These are phyloP conservation scores for Oryctolagus cuniculus DNA, from an alignment of 2,113 vertebrate genomes.

Conservation along the genomic window mOryCun1.1 NC_091435.1:158815001-158815500, in stretches of 20 bases:
- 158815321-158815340: conserved; percentile 96
- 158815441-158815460: not conserved
- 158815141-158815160: not conserved
- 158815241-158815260: conserved; percentile 95
- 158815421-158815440: not conserved
- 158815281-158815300: conserved; percentile 87
- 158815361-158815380: not conserved
- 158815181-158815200: not conserved
- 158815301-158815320: conserved; percentile 97
- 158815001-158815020: not conserved
- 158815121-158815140: not conserved
- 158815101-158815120: not conserved
- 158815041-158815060: not conserved
- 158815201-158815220: not conserved
- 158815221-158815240: conserved; percentile 90
- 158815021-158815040: not conserved
- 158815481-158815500: not conserved
- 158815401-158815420: not conserved
- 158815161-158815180: too few relatives aligned
- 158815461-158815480: not conserved
- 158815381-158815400: not conserved
- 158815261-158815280: conserved; percentile 95
- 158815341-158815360: conserved; percentile 95
- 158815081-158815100: not conserved
- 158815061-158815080: not conserved